phyloP scores from a whole-genome alignment of 2,888 invertebrate species.

The Heliconius sara region DNA sequence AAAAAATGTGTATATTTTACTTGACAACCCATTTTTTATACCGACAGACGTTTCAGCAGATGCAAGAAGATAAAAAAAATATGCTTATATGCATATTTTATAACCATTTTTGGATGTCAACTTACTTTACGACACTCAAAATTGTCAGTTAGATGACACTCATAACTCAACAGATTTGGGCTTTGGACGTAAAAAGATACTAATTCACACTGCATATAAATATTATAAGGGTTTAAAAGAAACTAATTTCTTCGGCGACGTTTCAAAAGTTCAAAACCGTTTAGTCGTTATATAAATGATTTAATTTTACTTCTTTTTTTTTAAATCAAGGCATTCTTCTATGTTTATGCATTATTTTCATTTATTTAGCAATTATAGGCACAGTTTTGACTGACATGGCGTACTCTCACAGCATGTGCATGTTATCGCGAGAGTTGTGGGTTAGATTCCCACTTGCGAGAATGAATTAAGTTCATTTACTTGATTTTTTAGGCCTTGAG shows the following conservation, averaged over 20 bases:
- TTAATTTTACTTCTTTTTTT: too few species aligned
- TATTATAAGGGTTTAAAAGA: neutral
- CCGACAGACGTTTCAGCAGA: neutral
- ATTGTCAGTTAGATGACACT: slow-evolving; percentile 9
- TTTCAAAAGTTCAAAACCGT: neutral
- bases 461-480: too few species aligned
- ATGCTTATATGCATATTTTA: slow-evolving; percentile 5
- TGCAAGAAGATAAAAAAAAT: neutral
- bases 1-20: neutral
- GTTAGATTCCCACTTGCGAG: too few species aligned
- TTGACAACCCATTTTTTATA: neutral
- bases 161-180: slow-evolving; percentile 25
- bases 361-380: too few species aligned
- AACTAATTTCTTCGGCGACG: neutral
- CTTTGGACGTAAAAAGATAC: slow-evolving; percentile 3
- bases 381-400: too few species aligned
- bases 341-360: too few species aligned
- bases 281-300: neutral
- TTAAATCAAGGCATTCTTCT: too few species aligned
- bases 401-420: too few species aligned
- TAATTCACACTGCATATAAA: slow-evolving; percentile 7
- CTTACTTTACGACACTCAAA: neutral
- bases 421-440: too few species aligned
- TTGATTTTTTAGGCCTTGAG: too few species aligned
- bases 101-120: neutral